phyloP scores from a whole-genome alignment of 2,113 vertebrate genomes.

The Pionites leucogaster region DNA sequence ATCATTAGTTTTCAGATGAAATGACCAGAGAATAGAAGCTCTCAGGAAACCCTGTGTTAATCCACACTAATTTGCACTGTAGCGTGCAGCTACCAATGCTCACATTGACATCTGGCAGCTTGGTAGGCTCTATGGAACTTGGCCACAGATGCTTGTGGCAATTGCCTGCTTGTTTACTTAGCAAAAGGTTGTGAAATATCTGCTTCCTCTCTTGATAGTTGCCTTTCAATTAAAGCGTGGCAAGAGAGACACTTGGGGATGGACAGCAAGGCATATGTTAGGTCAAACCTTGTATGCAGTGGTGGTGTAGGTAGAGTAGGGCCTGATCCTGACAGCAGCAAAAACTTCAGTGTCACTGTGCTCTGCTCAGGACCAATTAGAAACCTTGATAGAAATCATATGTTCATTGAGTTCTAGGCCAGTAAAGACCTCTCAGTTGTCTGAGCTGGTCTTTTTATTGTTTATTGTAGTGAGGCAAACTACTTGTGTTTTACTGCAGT shows the following conservation, averaged over 20 bases:
- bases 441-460: background rate
- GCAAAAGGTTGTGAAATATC: background rate
- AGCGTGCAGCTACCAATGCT: background rate
- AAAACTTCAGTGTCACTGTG: background rate
- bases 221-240: background rate
- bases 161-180: background rate
- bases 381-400: background rate
- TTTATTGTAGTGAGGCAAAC: background rate
- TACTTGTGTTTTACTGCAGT: background rate
- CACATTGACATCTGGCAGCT: accelerated
- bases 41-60: background rate
- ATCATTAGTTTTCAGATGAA: background rate
- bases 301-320: background rate
- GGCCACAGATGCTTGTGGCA: background rate
- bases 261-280: background rate
- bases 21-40: background rate
- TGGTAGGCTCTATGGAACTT: background rate
- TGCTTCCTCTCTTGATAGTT: background rate
- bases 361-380: background rate
- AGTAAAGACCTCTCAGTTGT: background rate
- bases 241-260: background rate
- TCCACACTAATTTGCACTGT: background rate
- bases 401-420: background rate
- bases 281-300: background rate
- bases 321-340: background rate